Percentiles rank a stretch among this genome's conserved stretches.
phyloP scores from a whole-genome alignment of 2,113 vertebrate genomes.

The Acrocephalus arundinaceus region DNA sequence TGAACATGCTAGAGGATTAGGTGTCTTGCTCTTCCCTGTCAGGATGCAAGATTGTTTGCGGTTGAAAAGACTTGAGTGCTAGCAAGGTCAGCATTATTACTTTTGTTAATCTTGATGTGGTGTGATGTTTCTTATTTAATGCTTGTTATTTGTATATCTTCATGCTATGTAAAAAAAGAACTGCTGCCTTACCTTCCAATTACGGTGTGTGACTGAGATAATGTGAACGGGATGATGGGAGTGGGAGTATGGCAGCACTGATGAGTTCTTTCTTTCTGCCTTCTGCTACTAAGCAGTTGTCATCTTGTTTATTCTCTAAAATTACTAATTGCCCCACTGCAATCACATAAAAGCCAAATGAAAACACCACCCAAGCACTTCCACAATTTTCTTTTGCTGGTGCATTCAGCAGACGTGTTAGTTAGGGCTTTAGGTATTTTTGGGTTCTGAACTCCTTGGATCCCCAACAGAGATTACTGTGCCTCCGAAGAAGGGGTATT shows the following conservation, averaged over 20 bases:
- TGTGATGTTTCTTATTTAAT: constrained; percentile 67
- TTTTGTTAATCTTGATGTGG: constrained; percentile 62
- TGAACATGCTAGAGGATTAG: constrained; percentile 50
- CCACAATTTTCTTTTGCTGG: not conserved
- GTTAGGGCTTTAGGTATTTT: not conserved
- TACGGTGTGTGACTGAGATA: constrained; percentile 12
- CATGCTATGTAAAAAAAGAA: not conserved
- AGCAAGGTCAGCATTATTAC: constrained; percentile 69
- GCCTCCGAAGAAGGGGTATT: not conserved
- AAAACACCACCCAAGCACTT: constrained; percentile 35
- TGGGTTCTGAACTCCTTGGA: not conserved
- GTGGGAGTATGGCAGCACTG: constrained; percentile 51
- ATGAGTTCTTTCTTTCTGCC: constrained; percentile 44
- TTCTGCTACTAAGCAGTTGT: constrained; percentile 38
- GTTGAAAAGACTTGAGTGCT: constrained; percentile 62
- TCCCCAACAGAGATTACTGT: not conserved
- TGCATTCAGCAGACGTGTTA: not conserved
- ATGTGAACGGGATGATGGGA: not conserved
- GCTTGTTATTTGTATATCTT: constrained; percentile 65
- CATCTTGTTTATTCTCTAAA: constrained; percentile 54
- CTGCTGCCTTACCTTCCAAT: constrained; percentile 30
- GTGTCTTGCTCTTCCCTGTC: constrained; percentile 29
- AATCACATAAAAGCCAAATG: constrained; percentile 44
- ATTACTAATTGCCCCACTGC: constrained; percentile 49
- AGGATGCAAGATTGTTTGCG: constrained; percentile 56